Conservation (phyloP, 2,888 invertebrate genomes). For the Ferdinandea cuprea region DNA sequence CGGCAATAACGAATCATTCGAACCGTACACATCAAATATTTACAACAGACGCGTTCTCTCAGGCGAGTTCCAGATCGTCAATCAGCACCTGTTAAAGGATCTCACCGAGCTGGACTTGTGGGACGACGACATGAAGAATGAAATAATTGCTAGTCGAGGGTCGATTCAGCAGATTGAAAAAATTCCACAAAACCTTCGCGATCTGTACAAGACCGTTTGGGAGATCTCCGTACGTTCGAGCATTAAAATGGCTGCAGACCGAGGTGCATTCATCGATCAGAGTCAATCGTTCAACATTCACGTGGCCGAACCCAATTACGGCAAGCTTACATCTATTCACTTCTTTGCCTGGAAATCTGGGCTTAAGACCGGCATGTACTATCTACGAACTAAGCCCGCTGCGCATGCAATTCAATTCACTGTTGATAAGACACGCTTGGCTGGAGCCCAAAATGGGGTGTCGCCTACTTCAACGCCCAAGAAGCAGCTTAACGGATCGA, state of each 20-base stretch:
- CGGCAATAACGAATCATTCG: conserved; percentile 99
- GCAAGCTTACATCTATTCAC: conserved; percentile 98
- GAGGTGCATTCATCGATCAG: conserved; percentile 99
- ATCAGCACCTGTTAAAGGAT: conserved; percentile 97
- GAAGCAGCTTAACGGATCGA: conserved; percentile 45
- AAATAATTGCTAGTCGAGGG: conserved; percentile 94
- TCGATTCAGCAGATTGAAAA: conserved; percentile 94
- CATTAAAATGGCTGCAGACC: conserved; percentile 98
- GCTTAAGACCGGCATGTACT: conserved; percentile 99
- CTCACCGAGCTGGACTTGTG: conserved; percentile 95
- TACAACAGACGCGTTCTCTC: conserved; percentile 96
- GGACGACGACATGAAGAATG: conserved; percentile 97
- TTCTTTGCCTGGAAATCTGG: conserved; percentile 99
- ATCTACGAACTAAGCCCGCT: conserved; percentile 97
- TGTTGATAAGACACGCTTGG: conserved; percentile 92
- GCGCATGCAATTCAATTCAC: conserved; percentile 99
- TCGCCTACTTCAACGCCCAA: conserved; percentile 31
- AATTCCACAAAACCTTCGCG: conserved; percentile 93
- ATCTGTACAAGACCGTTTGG: conserved; percentile 98
- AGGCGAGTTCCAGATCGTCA: conserved; percentile 98
- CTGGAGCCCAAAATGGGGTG: conserved; percentile 74
- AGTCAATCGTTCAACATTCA: conserved; percentile 99
- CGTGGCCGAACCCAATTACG: conserved; percentile 96
- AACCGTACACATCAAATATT: conserved; percentile 99
- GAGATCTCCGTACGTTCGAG: conserved; percentile 97